Evolutionary conservation across 2,113 vertebrate species (phyloP).

Genomic region (Siphamia tubifer): DNA sequence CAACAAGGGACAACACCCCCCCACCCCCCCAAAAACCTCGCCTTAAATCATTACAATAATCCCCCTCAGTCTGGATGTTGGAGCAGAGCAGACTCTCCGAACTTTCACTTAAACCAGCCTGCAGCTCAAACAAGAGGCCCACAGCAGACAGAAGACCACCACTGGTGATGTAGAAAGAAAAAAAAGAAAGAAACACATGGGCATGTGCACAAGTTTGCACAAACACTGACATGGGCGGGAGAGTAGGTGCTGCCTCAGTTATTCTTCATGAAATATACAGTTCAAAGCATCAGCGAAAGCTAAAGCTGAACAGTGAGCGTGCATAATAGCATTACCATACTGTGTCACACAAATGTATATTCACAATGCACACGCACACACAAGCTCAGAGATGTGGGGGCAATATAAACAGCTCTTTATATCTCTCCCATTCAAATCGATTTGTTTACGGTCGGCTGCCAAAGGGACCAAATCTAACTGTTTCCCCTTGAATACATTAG

Average conservation of each 20-base stretch:
- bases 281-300: conserved; percentile 59
- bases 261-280: conserved; percentile 50
- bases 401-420: conserved; percentile 71
- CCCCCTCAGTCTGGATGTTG: conserved; percentile 56
- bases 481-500: conserved; percentile 75
- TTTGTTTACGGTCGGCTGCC: conserved; percentile 72
- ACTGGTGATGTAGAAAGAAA: conserved; percentile 12
- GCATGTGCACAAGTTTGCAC: background rate
- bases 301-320: conserved; percentile 50
- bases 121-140: conserved; percentile 46
- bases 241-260: conserved; percentile 26
- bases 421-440: conserved; percentile 67
- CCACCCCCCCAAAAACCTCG: conserved; percentile 6
- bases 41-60: conserved; percentile 66
- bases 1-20: conserved; percentile 62
- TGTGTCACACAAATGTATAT: conserved; percentile 52
- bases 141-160: conserved; percentile 54
- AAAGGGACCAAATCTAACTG: conserved; percentile 73
- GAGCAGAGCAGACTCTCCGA: conserved; percentile 27
- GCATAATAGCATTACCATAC: conserved; percentile 72
- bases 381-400: conserved; percentile 34
- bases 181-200: conserved; percentile 27
- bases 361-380: conserved; percentile 45
- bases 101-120: conserved; percentile 56
- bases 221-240: background rate